phyloP scores from a whole-genome alignment of 2,888 invertebrate species.

The Drosophila siamana region DNA sequence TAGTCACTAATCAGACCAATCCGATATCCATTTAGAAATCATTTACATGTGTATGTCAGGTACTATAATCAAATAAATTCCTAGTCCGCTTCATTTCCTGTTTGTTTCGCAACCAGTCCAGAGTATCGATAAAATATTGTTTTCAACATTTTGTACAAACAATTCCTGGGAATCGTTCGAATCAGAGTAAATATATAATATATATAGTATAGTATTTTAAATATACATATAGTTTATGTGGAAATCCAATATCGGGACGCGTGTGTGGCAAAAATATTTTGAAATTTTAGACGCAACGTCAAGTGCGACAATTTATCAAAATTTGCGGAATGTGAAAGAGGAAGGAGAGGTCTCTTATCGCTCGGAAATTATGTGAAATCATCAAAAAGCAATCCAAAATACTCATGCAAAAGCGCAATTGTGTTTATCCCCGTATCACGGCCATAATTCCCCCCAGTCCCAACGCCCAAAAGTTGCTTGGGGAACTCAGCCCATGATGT shows the following conservation, averaged over 20 bases:
- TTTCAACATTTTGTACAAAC: background rate
- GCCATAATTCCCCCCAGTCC: background rate
- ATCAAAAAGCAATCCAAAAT: constrained; percentile 16
- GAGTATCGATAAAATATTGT: background rate
- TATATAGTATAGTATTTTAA: constrained; percentile 34
- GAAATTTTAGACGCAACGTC: constrained; percentile 28
- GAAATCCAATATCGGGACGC: constrained; percentile 4
- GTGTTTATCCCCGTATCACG: constrained; percentile 10
- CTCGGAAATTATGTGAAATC: constrained; percentile 24
- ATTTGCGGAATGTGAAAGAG: constrained; percentile 15
- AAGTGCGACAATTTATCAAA: constrained; percentile 16
- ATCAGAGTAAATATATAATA: constrained; percentile 33
- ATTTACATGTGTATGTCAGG: background rate
- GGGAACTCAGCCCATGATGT: background rate
- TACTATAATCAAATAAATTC: too few species aligned
- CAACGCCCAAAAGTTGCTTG: constrained; percentile 4
- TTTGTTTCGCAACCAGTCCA: background rate
- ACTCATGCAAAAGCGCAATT: background rate
- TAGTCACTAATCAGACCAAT: background rate
- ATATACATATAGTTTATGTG: background rate
- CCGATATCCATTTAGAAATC: background rate
- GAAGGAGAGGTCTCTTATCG: constrained; percentile 17
- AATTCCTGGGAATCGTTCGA: background rate
- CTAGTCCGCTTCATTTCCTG: background rate
- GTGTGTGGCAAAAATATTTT: constrained; percentile 47